phyloP scores from a whole-genome alignment of 2,797 vertebrate species.

The Sciaenops ocellatus region DNA sequence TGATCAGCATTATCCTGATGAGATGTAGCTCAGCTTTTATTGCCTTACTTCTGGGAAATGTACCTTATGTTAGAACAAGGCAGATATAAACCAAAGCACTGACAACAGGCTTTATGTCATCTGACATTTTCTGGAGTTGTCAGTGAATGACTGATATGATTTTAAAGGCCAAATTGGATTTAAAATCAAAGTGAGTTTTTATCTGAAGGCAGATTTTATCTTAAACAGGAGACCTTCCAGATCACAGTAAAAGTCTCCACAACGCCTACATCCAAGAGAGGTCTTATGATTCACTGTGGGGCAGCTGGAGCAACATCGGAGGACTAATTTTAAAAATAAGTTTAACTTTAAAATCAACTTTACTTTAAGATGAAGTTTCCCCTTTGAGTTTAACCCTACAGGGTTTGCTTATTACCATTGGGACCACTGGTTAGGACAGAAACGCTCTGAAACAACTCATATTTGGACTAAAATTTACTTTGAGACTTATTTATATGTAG shows the following conservation, averaged over 20 bases:
- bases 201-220: background rate
- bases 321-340: background rate
- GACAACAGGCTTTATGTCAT: background rate
- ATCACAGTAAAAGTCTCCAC: background rate
- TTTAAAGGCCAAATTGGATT: background rate
- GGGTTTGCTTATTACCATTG: background rate
- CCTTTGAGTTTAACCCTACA: background rate
- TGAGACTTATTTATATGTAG: background rate
- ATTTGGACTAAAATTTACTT: background rate
- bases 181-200: background rate
- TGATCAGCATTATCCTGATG: background rate
- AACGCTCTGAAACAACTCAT: background rate
- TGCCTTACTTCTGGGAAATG: background rate
- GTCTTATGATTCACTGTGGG: background rate
- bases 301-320: background rate
- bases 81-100: background rate
- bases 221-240: background rate
- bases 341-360: background rate
- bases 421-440: background rate
- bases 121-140: no score
- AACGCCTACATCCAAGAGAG: no score
- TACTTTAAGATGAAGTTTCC: no score
- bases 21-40: background rate
- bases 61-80: no score
- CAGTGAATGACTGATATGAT: background rate